phyloP scores from a whole-genome alignment of 2,113 vertebrate species.

The Mustela lutreola region DNA sequence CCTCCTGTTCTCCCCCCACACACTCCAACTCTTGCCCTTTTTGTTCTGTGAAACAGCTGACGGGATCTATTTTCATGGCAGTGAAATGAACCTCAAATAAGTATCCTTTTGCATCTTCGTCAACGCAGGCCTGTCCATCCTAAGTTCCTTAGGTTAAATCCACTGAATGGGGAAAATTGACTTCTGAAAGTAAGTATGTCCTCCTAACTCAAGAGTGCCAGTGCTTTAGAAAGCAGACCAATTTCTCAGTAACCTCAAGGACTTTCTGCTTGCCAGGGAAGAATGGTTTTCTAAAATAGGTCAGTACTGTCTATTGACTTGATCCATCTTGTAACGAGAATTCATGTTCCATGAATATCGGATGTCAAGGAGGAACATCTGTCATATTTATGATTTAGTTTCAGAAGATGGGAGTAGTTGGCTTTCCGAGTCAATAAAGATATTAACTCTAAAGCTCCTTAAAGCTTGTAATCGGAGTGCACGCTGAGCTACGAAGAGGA shows the following conservation, averaged over 20 bases:
- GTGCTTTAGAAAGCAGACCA: background rate
- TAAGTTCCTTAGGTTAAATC: slow-evolving; percentile 22
- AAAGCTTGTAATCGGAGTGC: background rate
- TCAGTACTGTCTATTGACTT: background rate
- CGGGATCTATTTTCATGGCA: slow-evolving; percentile 48
- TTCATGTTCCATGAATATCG: background rate
- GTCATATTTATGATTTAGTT: slow-evolving; percentile 39
- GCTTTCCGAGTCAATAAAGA: background rate
- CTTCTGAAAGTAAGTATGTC: slow-evolving; percentile 14
- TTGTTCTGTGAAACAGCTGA: background rate
- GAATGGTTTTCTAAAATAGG: slow-evolving; percentile 50
- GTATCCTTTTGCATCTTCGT: background rate
- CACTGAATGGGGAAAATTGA: slow-evolving; percentile 9
- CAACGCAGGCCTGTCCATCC: background rate
- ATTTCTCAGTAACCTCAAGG: background rate
- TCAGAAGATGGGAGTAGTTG: background rate
- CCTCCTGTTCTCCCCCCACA: background rate
- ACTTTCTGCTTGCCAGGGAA: background rate
- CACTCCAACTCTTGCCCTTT: background rate
- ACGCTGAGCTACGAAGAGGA: background rate
- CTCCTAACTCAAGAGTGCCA: slow-evolving; percentile 14
- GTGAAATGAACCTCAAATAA: slow-evolving; percentile 38
- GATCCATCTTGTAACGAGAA: background rate
- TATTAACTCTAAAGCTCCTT: background rate
- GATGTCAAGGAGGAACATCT: background rate